A percentile compares a stretch with the other conserved stretches of the same genome.
Conservation (phyloP, 2,888 invertebrate genomes). For the Lochmaea capreae region DNA sequence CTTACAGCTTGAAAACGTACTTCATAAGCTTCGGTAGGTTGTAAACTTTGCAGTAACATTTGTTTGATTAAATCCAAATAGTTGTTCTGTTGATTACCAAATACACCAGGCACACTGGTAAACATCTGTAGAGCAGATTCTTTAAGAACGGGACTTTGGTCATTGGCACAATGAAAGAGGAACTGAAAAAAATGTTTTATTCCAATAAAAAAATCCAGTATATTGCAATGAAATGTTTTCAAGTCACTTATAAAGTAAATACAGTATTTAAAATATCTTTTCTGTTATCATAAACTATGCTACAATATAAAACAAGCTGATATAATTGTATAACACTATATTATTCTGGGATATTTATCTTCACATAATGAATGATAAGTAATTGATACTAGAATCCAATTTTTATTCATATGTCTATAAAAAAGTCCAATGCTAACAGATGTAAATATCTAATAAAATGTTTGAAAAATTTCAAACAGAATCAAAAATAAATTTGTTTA, state of each 20-base stretch:
- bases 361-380: no score
- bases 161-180: slow-evolving; percentile 93
- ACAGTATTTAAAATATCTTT: background rate
- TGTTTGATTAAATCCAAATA: slow-evolving; percentile 94
- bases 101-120: slow-evolving; percentile 94
- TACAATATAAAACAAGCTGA: no score
- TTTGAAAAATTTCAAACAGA: no score
- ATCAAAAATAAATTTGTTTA: no score
- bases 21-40: slow-evolving; percentile 76
- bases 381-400: no score
- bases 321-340: no score
- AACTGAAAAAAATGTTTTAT: slow-evolving; percentile 67
- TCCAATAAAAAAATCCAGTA: background rate
- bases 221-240: background rate
- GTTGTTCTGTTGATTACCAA: slow-evolving; percentile 94
- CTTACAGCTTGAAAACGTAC: slow-evolving; percentile 82
- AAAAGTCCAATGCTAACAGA: no score
- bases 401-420: no score
- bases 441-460: no score
- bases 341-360: no score
- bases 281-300: background rate
- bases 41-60: slow-evolving; percentile 86
- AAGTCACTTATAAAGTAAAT: background rate
- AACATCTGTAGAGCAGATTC: slow-evolving; percentile 96
- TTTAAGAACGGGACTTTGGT: slow-evolving; percentile 84